Conservation (phyloP, 2,113 vertebrate species). For the Morone saxatilis region DNA sequence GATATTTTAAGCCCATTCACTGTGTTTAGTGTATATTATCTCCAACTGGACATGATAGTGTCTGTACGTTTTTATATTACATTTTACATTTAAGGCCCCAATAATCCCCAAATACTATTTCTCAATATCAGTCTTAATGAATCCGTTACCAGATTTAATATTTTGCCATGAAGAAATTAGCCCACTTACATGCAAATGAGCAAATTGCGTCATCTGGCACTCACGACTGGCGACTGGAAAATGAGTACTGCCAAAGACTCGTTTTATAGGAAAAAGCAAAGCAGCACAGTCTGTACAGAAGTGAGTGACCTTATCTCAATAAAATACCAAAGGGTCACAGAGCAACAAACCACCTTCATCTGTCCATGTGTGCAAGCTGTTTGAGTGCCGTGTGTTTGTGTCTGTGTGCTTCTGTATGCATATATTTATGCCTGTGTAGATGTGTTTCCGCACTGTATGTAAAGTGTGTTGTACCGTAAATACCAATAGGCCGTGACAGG, state of each 20-base stretch:
- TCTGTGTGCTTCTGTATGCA: neutral
- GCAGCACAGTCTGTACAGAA: slow-evolving; percentile 9
- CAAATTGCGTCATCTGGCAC: slow-evolving; percentile 21
- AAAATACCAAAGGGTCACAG: slow-evolving; percentile 63
- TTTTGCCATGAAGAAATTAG: slow-evolving; percentile 36
- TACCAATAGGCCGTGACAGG: slow-evolving; percentile 19
- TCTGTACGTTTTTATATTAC: no score
- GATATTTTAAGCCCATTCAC: neutral
- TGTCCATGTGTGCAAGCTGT: neutral
- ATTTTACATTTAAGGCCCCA: neutral
- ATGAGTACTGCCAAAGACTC: slow-evolving; percentile 2
- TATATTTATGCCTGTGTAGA: neutral
- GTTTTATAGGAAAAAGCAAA: neutral
- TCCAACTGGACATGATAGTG: no score
- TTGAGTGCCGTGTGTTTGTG: neutral
- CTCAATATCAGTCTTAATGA: neutral
- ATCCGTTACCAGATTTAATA: neutral
- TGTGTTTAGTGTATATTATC: no score
- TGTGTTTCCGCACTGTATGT: neutral
- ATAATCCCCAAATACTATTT: neutral
- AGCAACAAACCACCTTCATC: slow-evolving; percentile 18
- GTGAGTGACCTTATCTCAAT: slow-evolving; percentile 27
- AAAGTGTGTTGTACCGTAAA: slow-evolving; percentile 21
- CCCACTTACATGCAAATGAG: slow-evolving; percentile 52
- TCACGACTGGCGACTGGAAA: neutral